Conservation (phyloP, 92 coral and sea anemone species). For the Parazoanthus swiftii region DNA sequence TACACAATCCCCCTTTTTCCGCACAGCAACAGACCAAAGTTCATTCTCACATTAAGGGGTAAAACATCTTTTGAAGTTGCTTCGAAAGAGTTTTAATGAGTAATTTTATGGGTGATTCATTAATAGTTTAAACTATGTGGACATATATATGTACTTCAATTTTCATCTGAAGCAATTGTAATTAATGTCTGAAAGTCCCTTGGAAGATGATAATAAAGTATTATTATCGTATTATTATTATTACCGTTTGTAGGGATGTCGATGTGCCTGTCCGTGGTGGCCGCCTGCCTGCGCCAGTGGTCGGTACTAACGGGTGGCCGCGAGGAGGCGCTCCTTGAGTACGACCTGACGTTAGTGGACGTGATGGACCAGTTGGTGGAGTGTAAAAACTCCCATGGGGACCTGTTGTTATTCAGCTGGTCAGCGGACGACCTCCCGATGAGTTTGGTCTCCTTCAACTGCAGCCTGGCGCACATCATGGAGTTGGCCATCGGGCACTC, state of each 20-base stretch:
- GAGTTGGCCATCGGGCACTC: conserved; percentile 58
- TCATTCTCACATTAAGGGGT: too few relatives aligned
- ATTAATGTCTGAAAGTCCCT: not conserved
- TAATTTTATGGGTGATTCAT: too few relatives aligned
- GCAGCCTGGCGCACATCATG: conserved; percentile 64
- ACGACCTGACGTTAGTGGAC: conserved; percentile 69
- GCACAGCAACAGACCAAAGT: too few relatives aligned
- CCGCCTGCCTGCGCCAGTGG: conserved; percentile 78
- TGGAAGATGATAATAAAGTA: not conserved
- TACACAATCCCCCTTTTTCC: too few relatives aligned
- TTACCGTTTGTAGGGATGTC: conserved; percentile 49
- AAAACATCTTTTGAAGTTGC: too few relatives aligned
- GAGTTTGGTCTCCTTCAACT: conserved; percentile 62
- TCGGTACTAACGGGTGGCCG: conserved; percentile 54
- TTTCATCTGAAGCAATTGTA: not conserved
- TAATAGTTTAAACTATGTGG: too few relatives aligned
- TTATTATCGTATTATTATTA: too few relatives aligned
- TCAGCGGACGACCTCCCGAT: conserved; percentile 41
- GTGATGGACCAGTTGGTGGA: conserved; percentile 68
- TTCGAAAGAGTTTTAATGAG: too few relatives aligned
- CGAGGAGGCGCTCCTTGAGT: conserved; percentile 80
- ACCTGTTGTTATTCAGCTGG: conserved; percentile 62
- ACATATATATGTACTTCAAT: too few relatives aligned
- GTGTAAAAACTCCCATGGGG: conserved; percentile 64
- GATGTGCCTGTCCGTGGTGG: conserved; percentile 49